Conservation (phyloP, 1,140 invertebrate species). For the Drosophila pachea region DNA sequence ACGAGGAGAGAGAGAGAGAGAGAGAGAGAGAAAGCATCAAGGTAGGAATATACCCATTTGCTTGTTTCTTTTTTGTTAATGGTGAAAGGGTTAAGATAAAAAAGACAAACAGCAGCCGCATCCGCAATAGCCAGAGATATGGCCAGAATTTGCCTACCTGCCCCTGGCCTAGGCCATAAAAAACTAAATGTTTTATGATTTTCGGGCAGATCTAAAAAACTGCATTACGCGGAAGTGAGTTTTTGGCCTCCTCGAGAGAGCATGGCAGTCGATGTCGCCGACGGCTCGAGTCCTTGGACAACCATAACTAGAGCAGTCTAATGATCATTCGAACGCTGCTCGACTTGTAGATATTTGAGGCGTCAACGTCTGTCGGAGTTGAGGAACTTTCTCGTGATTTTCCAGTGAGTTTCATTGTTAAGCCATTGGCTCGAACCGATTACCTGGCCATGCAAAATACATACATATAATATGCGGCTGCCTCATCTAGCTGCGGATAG, state of each 20-base stretch:
- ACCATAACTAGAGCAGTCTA: conserved; percentile 61
- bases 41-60: neutral
- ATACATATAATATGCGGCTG: neutral
- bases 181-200: conserved; percentile 68
- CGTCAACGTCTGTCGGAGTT: conserved; percentile 7
- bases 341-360: conserved; percentile 8
- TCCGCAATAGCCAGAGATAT: conserved; percentile 14
- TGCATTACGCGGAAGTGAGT: conserved; percentile 60
- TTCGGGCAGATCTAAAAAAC: conserved; percentile 39
- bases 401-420: conserved; percentile 70
- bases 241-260: conserved; percentile 10
- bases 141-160: conserved; percentile 22
- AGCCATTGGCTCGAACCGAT: conserved; percentile 29
- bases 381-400: conserved; percentile 69
- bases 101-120: conserved; percentile 58
- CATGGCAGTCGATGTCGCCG: neutral
- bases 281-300: conserved; percentile 45
- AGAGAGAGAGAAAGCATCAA: conserved; percentile 11
- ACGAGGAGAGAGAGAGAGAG: conserved; percentile 18
- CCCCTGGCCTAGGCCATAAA: conserved; percentile 43
- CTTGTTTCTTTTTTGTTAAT: conserved; percentile 60
- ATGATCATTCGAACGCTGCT: conserved; percentile 20
- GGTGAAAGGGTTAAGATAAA: conserved; percentile 64
- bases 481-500: neutral
- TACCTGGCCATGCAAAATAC: conserved; percentile 50